Conservation (phyloP, 2,113 vertebrate species). For the Coryphaenoides rupestris region DNA sequence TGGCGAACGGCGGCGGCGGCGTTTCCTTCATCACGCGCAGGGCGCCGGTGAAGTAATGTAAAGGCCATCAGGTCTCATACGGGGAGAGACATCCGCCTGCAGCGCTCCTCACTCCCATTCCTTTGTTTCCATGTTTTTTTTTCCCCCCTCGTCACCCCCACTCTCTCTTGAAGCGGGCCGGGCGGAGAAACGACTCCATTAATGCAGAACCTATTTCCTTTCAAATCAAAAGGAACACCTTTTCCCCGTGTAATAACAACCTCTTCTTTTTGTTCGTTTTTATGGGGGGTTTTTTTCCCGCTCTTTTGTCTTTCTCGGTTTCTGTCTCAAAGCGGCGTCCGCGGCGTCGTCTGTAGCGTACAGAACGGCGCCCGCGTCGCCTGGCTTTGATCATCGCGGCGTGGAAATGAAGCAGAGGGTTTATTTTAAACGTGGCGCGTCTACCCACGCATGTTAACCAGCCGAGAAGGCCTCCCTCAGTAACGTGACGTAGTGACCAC, state of each 20-base stretch:
- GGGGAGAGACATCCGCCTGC: constrained; percentile 36
- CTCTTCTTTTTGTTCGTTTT: constrained; percentile 12
- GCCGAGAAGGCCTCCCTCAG: no score
- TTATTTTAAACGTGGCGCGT: constrained; percentile 21
- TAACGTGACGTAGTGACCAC: no score
- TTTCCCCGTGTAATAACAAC: constrained; percentile 34
- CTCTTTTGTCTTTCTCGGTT: constrained; percentile 37
- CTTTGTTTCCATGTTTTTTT: constrained; percentile 44
- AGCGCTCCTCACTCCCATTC: constrained; percentile 51
- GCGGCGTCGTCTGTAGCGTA: not conserved
- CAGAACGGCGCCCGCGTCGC: not conserved
- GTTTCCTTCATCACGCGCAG: not conserved
- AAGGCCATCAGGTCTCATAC: constrained; percentile 20
- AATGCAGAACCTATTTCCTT: constrained; percentile 64
- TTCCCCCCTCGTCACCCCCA: no score
- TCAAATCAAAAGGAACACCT: constrained; percentile 58
- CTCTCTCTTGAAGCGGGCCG: constrained; percentile 44
- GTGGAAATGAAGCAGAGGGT: constrained; percentile 9
- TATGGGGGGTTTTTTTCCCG: constrained; percentile 49
- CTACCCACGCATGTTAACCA: no score
- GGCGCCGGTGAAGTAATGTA: constrained; percentile 25
- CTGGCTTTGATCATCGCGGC: not conserved
- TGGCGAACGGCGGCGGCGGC: no score
- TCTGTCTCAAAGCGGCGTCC: not conserved
- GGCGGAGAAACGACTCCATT: constrained; percentile 57